These are phyloP conservation scores for Ceratitis capitata DNA, from an alignment of 1,140 invertebrate species.

Conservation along the genomic window DNA sequence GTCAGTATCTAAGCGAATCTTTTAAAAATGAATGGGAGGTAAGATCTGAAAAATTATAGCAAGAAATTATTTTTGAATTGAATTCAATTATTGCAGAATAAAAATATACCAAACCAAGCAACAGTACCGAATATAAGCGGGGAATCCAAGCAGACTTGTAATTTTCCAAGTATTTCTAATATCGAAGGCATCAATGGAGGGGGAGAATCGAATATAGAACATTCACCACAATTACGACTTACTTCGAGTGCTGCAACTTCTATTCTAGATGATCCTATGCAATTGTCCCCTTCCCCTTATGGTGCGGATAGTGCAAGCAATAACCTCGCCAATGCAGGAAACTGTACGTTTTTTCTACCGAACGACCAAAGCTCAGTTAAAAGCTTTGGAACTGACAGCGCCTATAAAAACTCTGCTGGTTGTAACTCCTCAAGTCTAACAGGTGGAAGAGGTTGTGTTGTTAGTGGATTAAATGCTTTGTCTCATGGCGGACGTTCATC, in stretches of 20 bases:
- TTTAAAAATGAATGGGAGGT: constrained; percentile 67
- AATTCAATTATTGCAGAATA: constrained; percentile 41
- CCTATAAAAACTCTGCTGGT: constrained; percentile 19
- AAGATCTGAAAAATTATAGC: background rate
- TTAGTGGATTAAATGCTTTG: background rate
- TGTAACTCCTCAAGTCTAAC: constrained; percentile 4
- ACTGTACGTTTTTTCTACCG: background rate
- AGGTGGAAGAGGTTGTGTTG: background rate
- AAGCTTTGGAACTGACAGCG: background rate
- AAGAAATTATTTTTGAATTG: background rate
- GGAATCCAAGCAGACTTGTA: background rate
- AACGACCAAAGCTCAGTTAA: constrained; percentile 20
- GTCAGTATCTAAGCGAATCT: constrained; percentile 84
- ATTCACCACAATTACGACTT: constrained; percentile 12
- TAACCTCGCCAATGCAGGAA: background rate
- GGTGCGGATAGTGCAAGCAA: constrained; percentile 3
- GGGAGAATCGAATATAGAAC: background rate
- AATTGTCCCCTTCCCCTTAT: constrained; percentile 34
- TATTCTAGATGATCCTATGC: constrained; percentile 40
- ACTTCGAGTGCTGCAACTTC: background rate
- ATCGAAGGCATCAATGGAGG: background rate
- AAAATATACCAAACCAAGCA: constrained; percentile 20
- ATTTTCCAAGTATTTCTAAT: background rate
- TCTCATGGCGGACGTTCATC: background rate
- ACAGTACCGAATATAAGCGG: background rate